A percentile compares a stretch with the other conserved stretches of the same genome.
These are phyloP conservation scores for Meriones unguiculatus DNA, from an alignment of 2,113 vertebrate species.

Conservation along the genomic window DNA sequence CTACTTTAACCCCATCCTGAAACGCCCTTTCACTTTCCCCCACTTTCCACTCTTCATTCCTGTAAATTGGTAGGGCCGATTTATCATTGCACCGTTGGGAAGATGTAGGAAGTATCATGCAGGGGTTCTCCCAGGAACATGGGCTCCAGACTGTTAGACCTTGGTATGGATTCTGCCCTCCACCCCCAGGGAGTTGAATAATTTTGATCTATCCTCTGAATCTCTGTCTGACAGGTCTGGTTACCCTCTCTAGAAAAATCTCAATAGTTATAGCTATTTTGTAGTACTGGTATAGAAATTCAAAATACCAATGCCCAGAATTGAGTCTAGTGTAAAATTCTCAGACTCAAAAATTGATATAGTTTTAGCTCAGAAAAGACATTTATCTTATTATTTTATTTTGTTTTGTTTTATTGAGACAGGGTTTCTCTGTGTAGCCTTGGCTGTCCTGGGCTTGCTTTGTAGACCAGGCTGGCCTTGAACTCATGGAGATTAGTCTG, in stretches of 20 bases:
- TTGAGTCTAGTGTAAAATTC: not conserved
- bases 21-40: not conserved
- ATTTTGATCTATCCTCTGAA: not conserved
- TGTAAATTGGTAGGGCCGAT: not conserved
- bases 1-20: not conserved
- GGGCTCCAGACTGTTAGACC: not conserved
- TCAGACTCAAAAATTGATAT: not conserved
- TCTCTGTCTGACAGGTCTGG: not conserved
- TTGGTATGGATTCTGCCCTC: not conserved
- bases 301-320: not conserved
- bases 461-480: too few species aligned
- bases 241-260: not conserved
- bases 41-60: not conserved
- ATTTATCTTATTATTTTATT: too few species aligned
- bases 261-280: not conserved
- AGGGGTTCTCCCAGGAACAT: not conserved
- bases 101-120: not conserved
- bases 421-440: too few species aligned
- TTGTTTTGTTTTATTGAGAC: too few species aligned
- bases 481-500: too few species aligned
- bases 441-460: too few species aligned
- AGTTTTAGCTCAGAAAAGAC: not conserved
- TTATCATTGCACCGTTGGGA: not conserved
- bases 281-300: not conserved
- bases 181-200: not conserved